Evolutionary conservation across 2,113 vertebrate genomes (phyloP), one percentile per base, ranked within the genome.

Genomic region (Tupaia chinensis): DNA sequence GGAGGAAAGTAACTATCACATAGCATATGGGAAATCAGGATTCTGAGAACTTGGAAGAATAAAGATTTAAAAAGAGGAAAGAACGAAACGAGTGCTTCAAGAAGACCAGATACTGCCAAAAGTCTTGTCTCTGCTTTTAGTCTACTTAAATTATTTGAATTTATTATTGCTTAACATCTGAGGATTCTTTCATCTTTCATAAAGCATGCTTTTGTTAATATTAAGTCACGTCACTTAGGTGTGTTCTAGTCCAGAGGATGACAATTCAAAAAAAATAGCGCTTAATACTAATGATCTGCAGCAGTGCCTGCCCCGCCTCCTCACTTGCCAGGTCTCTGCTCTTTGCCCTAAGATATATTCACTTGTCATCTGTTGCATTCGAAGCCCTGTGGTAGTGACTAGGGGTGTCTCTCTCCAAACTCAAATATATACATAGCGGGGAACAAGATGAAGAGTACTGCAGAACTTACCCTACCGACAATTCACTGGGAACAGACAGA

Each of bases 1-100:
- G 16, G 23, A 77, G 23, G n/a, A 83, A 95, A 95, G 73, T 63
- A 95, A 68, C 29, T 96, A 61, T 34, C 14, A 88, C 90, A 79
- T 6, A 44, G 11, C 5, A 53, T 9, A 77, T 88, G 11, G 54
- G 3, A 17, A 29, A 91, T 83, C 73, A 88, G 87, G 93, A 82
- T 85, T 19, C 7, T 15, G 63, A 87, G 78, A 25, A 97, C 89
- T 58, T 84, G 1, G 3, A 84, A 96, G 7, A 58, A 27, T 13
- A 77, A 65, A 77, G 65, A 79, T 60, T 63, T 44, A 44, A 13
- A 68, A 61, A 92, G 1, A 93, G 56, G 66, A 82, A 90, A 74
- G 20, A 96, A 78, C 72, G 2, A 87, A 93, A 93, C 34, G 34
- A 58, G 73, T 77, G 10, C 27, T 60, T 6, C 25, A 10, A 69